Base-by-base conservation (phyloP, 2,113 vertebrate species). In the Sula dactylatra region DNA sequence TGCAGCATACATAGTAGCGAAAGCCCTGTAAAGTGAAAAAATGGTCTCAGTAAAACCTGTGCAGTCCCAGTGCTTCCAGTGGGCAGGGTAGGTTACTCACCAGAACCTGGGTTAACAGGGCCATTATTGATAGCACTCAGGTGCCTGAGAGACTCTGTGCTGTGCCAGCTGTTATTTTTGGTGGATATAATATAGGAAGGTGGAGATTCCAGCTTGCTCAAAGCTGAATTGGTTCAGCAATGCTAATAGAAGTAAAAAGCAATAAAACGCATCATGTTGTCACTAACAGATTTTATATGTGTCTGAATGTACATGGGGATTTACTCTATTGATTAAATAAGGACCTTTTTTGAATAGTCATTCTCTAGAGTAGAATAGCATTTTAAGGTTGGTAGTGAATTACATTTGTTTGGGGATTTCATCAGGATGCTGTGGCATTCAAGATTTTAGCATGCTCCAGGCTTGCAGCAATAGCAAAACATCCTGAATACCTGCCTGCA, bases 281-380 rank as follows among this genome's bases (percentile, higher is more conserved):
- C 86, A 82, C 66, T 77, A 82, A n/a, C 22, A 36, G 40, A 77
- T 94, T 91, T 93, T 80, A 82, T 66, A 42, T 36, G 45, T 25
- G 78, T 65, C 77, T 90, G 62, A 82, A 69, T 14, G 62, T 61
- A 71, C 27, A 49, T 0, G 0, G 40, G 32, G 89, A 94, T 50
- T 74, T 90, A 85, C 54, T 47, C 62, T 94, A 85, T 50, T 70
- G 82, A 94, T 89, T 94, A 85, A 94, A 89, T 86, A 86, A 85
- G 36, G 71, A 85, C 76, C 58, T 58, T 79, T 86, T 86, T 49
- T 84, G 86, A 93, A 74, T 42, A 92, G 76, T 69, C 61, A 58
- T 71, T 95, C 80, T 93, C 84, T 61, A 36, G 67, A 94, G 66
- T 31, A 67, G 91, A 91, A 87, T 4, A 85, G 58, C 22, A 36